phyloP scores from a whole-genome alignment of 2,888 invertebrate genomes.

The Temnothorax unifasciatus region DNA sequence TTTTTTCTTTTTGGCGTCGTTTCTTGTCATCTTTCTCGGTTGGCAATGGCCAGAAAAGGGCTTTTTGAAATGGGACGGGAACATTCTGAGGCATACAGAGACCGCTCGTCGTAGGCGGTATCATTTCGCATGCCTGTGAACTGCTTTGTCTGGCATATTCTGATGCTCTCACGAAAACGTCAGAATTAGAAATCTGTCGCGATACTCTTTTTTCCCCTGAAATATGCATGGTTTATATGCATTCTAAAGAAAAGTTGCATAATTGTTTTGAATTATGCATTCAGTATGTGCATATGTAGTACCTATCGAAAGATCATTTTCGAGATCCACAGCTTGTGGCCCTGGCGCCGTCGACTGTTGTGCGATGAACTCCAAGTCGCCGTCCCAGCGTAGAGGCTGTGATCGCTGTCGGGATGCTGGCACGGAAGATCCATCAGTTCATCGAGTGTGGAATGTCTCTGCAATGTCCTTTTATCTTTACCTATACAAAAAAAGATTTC shows the following conservation, averaged over 20 bases:
- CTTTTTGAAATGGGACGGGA: background rate
- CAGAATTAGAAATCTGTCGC: background rate
- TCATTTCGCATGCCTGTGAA: background rate
- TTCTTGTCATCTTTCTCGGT: background rate
- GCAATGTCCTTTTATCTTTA: background rate
- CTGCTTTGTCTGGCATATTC: background rate
- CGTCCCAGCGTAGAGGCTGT: background rate
- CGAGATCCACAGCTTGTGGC: background rate
- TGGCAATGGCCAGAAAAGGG: background rate
- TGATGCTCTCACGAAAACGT: background rate
- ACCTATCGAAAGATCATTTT: slow-evolving; percentile 2
- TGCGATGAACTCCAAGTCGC: background rate
- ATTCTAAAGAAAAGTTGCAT: slow-evolving; percentile 1
- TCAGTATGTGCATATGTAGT: slow-evolving; percentile 1
- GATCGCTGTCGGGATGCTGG: background rate
- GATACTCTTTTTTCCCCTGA: background rate
- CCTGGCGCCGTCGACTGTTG: background rate
- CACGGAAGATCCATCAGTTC: background rate
- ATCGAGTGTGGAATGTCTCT: background rate
- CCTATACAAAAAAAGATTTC: slow-evolving; percentile 2
- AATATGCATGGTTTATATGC: slow-evolving; percentile 5
- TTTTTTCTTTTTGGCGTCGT: slow-evolving; percentile 1
- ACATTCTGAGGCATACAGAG: background rate
- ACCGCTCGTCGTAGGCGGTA: background rate
- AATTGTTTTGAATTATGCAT: slow-evolving; percentile 6